Evolutionary conservation across 2,113 vertebrate genomes (phyloP).

Genomic region (Eulemur macaco): DNA sequence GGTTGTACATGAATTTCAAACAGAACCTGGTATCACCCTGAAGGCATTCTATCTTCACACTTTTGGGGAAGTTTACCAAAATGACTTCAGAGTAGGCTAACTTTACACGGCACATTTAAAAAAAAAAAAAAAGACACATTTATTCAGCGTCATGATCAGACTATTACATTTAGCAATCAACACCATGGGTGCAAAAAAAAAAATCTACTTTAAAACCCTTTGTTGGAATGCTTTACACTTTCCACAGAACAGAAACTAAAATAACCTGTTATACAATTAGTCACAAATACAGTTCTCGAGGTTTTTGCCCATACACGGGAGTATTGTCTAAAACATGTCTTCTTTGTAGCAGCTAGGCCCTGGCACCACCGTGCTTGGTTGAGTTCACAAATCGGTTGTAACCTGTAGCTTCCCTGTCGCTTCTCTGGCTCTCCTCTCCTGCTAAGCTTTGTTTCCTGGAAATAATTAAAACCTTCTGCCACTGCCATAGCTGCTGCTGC

Average conservation of each 20-base stretch:
- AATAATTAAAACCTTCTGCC: too few species aligned
- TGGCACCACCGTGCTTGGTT: conserved; percentile 94
- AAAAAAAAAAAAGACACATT: conserved; percentile 92
- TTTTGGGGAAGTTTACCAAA: conserved; percentile 50
- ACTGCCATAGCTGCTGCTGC: too few species aligned
- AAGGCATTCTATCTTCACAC: conserved; percentile 53
- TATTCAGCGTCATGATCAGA: conserved; percentile 91
- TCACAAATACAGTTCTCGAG: conserved; percentile 84
- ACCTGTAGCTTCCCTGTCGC: conserved; percentile 97
- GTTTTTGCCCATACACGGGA: conserved; percentile 78
- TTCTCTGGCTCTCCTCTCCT: conserved; percentile 95
- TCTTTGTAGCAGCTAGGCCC: conserved; percentile 92
- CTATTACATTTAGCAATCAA: conserved; percentile 93
- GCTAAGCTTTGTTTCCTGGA: conserved; percentile 96
- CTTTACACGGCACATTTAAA: conserved; percentile 81
- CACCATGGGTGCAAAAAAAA: conserved; percentile 84
- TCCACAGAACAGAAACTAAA: conserved; percentile 88
- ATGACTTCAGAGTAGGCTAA: conserved; percentile 78
- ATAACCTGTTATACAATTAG: conserved; percentile 85
- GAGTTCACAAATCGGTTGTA: conserved; percentile 94
- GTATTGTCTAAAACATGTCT: conserved; percentile 86
- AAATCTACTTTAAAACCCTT: conserved; percentile 90
- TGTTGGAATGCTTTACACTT: conserved; percentile 93
- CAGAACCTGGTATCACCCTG: conserved; percentile 68
- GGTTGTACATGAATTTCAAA: conserved; percentile 27